Conservation (phyloP, 2,113 vertebrate species). For the Lamprotornis superbus region DNA sequence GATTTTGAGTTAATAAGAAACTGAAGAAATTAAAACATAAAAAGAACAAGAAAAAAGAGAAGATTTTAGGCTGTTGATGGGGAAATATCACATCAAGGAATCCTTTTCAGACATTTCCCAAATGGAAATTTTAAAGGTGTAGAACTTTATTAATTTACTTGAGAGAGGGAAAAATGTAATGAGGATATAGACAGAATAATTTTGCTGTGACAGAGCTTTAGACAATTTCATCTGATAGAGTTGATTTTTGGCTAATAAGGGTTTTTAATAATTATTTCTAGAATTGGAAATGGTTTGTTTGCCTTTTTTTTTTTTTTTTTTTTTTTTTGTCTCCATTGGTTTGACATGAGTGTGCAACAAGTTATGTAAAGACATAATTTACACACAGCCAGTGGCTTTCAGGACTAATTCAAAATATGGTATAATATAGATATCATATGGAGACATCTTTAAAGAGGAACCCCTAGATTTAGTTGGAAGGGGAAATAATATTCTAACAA, state of each 20-base stretch:
- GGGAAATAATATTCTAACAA: background rate
- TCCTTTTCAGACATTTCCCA: background rate
- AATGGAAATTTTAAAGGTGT: background rate
- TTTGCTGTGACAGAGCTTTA: background rate
- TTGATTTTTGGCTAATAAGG: background rate
- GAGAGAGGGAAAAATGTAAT: background rate
- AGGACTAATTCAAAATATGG: background rate
- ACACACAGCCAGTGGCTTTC: background rate
- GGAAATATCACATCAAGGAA: background rate
- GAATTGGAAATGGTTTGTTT: background rate
- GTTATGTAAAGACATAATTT: background rate
- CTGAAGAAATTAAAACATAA: background rate
- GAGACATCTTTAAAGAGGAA: background rate
- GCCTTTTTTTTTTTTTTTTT: background rate
- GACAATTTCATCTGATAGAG: background rate
- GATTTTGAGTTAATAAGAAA: background rate
- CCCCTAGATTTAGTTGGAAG: rapidly evolving
- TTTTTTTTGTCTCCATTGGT: background rate
- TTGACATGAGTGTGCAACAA: background rate
- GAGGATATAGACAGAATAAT: background rate
- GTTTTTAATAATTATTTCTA: background rate
- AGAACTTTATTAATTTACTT: background rate
- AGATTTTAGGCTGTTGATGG: background rate
- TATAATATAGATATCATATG: background rate
- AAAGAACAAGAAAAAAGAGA: background rate